phyloP scores from a whole-genome alignment of 2,797 vertebrate genomes.

The Rhinogobio ventralis region DNA sequence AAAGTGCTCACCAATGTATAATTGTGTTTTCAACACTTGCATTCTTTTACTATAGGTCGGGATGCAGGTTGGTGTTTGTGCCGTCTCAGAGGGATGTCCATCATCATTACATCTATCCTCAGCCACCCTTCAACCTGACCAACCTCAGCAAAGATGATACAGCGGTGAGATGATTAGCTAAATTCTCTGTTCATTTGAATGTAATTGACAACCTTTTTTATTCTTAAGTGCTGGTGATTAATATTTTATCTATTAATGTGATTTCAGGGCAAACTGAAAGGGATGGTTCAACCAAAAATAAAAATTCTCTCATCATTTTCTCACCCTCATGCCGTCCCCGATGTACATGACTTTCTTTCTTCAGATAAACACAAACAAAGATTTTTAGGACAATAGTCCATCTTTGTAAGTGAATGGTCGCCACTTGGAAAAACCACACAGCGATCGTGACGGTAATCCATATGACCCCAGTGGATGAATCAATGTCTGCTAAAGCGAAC shows the following conservation, averaged over 20 bases:
- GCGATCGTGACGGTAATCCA: not conserved
- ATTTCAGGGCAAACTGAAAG: not conserved
- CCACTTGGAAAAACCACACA: not conserved
- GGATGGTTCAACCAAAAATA: no score
- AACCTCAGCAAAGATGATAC: constrained; percentile 79
- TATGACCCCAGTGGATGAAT: no score
- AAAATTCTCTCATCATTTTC: no score
- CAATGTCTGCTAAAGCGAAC: no score
- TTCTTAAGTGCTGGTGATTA: not conserved
- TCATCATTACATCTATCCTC: constrained; percentile 88
- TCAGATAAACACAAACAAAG: not conserved
- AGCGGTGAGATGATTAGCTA: constrained; percentile 72
- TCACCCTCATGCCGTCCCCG: no score
- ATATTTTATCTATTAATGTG: constrained; percentile 2
- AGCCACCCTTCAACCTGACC: constrained; percentile 83
- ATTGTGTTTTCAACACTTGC: not conserved
- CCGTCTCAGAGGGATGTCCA: constrained; percentile 89
- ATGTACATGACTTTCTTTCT: not conserved
- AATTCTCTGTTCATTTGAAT: not conserved
- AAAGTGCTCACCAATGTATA: not conserved
- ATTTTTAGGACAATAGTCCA: not conserved
- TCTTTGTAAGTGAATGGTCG: not conserved
- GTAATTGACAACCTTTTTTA: not conserved
- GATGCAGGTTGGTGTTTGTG: constrained; percentile 86
- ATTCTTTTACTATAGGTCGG: constrained; percentile 72